Evolutionary conservation across 2,113 vertebrate species (phyloP).

Genomic region (Hoplias malabaricus): DNA sequence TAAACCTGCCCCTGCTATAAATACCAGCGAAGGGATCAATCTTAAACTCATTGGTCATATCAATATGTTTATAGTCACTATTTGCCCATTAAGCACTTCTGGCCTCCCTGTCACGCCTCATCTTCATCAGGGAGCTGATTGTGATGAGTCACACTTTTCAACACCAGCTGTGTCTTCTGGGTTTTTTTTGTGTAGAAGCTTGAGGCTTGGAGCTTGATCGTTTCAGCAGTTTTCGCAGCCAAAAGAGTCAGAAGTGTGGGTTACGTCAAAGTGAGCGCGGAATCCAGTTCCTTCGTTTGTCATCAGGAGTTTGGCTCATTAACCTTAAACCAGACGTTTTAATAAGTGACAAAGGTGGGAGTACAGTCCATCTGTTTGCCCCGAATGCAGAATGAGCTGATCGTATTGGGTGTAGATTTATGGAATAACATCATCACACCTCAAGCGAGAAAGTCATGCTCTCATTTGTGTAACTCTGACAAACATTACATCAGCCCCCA

Average conservation of each 20-base stretch:
- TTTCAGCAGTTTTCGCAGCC: slow-evolving; percentile 41
- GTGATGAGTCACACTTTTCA: slow-evolving; percentile 6
- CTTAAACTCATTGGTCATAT: slow-evolving; percentile 9
- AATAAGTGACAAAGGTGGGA: slow-evolving; percentile 13
- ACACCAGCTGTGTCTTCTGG: slow-evolving; percentile 51
- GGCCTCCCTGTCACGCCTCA: background rate
- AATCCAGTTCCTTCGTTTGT: slow-evolving; percentile 8
- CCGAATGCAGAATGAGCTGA: background rate
- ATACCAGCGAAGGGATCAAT: background rate
- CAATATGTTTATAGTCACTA: slow-evolving; percentile 1
- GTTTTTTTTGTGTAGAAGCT: slow-evolving; percentile 38
- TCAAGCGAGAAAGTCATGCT: background rate
- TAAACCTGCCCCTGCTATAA: background rate
- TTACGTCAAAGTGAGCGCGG: slow-evolving; percentile 6
- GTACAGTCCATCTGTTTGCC: slow-evolving; percentile 19
- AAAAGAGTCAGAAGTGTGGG: slow-evolving; percentile 7
- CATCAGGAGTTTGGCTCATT: background rate
- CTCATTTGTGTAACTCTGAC: background rate
- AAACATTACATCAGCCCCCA: slow-evolving; percentile 37
- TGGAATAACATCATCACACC: slow-evolving; percentile 10
- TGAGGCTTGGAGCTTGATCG: slow-evolving; percentile 33
- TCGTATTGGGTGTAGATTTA: slow-evolving; percentile 1
- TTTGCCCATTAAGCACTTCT: background rate
- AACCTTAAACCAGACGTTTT: slow-evolving; percentile 17
- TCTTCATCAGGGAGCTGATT: background rate